phyloP scores from a whole-genome alignment of 64 coral and sea anemone genomes.

The Pocillopora verrucosa region DNA sequence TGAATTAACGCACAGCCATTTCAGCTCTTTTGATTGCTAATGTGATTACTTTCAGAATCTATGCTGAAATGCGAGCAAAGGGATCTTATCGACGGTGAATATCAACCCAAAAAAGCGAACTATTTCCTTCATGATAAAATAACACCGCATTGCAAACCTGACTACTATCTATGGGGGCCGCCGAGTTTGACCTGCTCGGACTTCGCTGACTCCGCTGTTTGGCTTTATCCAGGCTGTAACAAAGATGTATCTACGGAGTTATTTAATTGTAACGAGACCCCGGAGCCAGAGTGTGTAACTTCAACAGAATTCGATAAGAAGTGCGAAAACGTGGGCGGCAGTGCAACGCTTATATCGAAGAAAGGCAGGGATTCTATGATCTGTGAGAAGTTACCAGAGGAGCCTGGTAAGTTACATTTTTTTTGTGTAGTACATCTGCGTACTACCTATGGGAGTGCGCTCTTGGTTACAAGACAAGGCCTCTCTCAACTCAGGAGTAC shows the following conservation, averaged over 20 bases:
- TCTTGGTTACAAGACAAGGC: too few relatives aligned
- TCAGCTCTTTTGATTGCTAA: not conserved
- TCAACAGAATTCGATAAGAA: not conserved
- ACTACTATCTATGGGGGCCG: not conserved
- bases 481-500: not conserved
- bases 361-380: not conserved
- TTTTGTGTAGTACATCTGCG: too few relatives aligned
- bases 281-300: conserved; percentile 18
- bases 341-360: not conserved
- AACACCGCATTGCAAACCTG: not conserved
- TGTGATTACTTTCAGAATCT: conserved; percentile 35
- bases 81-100: not conserved
- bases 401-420: too few relatives aligned
- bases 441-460: too few relatives aligned
- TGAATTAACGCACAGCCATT: too few relatives aligned
- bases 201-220: conserved; percentile 10
- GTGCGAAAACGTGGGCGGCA: not conserved
- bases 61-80: not conserved
- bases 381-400: not conserved
- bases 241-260: too few relatives aligned
- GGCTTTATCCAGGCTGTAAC: not conserved
- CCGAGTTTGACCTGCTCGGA: not conserved
- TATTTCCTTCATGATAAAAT: not conserved
- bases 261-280: conserved; percentile 4
- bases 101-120: not conserved